Conservation (phyloP, 2,113 vertebrate genomes). For the Callochromis pleurospilus region DNA sequence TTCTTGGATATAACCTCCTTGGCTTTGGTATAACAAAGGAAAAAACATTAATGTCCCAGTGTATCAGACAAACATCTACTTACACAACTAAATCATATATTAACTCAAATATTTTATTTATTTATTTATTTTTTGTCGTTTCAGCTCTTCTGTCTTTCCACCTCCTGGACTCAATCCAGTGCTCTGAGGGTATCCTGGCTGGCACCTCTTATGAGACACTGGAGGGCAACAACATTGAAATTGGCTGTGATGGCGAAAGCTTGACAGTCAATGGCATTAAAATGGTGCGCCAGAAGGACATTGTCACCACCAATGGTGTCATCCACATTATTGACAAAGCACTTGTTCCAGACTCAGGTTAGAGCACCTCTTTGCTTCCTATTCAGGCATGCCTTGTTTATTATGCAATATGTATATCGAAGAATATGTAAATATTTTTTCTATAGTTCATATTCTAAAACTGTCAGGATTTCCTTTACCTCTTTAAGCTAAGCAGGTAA, state of each 20-base stretch:
- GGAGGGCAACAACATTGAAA: slow-evolving; percentile 86
- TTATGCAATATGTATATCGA: not conserved
- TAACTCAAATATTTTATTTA: not conserved
- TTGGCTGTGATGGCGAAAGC: slow-evolving; percentile 93
- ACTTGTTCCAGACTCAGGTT: slow-evolving; percentile 93
- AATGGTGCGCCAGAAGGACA: slow-evolving; percentile 93
- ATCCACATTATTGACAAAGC: slow-evolving; percentile 91
- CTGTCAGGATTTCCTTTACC: not conserved
- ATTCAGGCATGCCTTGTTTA: not conserved
- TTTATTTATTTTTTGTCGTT: not conserved
- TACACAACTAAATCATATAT: not conserved
- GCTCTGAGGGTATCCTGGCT: slow-evolving; percentile 89
- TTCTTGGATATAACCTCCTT: not conserved
- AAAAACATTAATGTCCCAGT: not conserved
- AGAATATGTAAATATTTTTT: not conserved
- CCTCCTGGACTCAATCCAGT: slow-evolving; percentile 86
- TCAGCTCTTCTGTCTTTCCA: slow-evolving; percentile 91
- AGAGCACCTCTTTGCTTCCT: slow-evolving; percentile 26
- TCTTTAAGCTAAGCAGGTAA: slow-evolving; percentile 88
- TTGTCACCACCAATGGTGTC: slow-evolving; percentile 91
- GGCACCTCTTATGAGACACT: slow-evolving; percentile 85
- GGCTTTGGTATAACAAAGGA: not conserved
- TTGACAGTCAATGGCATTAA: slow-evolving; percentile 90
- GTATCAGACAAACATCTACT: not conserved
- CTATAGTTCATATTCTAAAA: not conserved